Evolutionary conservation across 2,113 vertebrate genomes (phyloP).

Genomic region (Mirounga angustirostris): DNA sequence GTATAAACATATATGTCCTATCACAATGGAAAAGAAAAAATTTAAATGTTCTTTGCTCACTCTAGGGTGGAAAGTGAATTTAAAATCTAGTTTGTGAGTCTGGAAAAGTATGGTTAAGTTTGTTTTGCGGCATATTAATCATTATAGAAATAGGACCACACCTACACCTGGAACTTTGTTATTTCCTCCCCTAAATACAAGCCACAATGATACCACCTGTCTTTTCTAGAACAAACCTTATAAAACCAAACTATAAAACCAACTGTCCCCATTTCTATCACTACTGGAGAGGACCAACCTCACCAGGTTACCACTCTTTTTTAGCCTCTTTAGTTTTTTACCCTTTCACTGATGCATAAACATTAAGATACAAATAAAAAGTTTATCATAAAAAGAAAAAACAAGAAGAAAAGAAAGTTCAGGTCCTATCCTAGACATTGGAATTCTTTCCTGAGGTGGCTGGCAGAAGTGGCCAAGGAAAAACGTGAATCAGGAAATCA

Average conservation of each 20-base stretch:
- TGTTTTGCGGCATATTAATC: background rate
- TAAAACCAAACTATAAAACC: slow-evolving; percentile 20
- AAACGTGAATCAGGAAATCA: slow-evolving; percentile 13
- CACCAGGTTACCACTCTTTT: background rate
- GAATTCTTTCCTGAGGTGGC: slow-evolving; percentile 29
- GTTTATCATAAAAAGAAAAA: background rate
- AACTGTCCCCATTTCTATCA: background rate
- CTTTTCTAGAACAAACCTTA: background rate
- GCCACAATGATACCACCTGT: background rate
- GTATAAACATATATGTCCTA: background rate
- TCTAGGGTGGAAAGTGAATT: slow-evolving; percentile 20
- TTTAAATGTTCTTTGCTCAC: slow-evolving; percentile 18
- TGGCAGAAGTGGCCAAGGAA: background rate
- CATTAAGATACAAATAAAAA: slow-evolving; percentile 24
- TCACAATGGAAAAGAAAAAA: slow-evolving; percentile 38
- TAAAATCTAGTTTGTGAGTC: background rate
- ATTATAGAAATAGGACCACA: background rate
- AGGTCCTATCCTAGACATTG: background rate
- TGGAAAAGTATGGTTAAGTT: background rate
- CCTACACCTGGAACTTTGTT: background rate
- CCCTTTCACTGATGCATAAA: slow-evolving; percentile 19
- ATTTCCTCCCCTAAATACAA: slow-evolving; percentile 47
- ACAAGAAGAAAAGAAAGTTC: background rate
- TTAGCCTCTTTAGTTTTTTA: background rate
- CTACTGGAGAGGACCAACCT: background rate